phyloP scores from a whole-genome alignment of 2,113 vertebrate species.

The Micronisus gabar region DNA sequence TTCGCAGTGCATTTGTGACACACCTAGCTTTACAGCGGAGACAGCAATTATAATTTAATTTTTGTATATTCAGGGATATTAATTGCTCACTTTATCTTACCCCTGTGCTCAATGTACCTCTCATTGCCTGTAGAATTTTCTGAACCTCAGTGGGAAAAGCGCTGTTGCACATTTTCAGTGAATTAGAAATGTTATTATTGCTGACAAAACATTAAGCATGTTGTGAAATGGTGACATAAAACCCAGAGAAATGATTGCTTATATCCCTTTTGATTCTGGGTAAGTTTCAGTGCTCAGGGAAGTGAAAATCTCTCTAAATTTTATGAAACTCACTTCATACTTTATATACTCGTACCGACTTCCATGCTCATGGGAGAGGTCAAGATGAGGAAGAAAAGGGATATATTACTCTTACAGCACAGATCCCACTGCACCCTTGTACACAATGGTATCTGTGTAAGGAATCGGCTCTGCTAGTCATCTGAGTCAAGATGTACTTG shows the following conservation, averaged over 20 bases:
- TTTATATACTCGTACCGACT: not conserved
- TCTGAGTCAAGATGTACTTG: not conserved
- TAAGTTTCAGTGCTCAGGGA: not conserved
- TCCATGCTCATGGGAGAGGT: not conserved
- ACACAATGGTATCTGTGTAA: not conserved
- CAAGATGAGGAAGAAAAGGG: not conserved
- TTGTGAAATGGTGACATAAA: slow-evolving; percentile 28
- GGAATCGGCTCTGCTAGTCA: not conserved
- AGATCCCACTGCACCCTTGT: not conserved
- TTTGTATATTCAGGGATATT: slow-evolving; percentile 1
- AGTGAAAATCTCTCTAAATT: not conserved
- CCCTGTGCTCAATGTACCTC: not conserved
- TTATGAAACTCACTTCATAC: not conserved
- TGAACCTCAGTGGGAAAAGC: slow-evolving; percentile 22
- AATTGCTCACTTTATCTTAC: not conserved
- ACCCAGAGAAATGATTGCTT: not conserved
- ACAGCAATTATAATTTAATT: not conserved
- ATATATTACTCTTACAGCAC: not conserved
- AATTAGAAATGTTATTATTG: slow-evolving; percentile 36
- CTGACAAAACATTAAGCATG: not conserved
- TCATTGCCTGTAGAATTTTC: slow-evolving; percentile 11
- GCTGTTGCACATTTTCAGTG: not conserved
- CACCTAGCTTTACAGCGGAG: not conserved
- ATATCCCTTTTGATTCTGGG: not conserved
- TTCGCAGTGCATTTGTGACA: not conserved